A percentile compares a stretch with the other conserved stretches of the same genome.
These are phyloP conservation scores for Cardinalis cardinalis DNA, from an alignment of 2,113 vertebrate species.

Conservation along the genomic window DNA sequence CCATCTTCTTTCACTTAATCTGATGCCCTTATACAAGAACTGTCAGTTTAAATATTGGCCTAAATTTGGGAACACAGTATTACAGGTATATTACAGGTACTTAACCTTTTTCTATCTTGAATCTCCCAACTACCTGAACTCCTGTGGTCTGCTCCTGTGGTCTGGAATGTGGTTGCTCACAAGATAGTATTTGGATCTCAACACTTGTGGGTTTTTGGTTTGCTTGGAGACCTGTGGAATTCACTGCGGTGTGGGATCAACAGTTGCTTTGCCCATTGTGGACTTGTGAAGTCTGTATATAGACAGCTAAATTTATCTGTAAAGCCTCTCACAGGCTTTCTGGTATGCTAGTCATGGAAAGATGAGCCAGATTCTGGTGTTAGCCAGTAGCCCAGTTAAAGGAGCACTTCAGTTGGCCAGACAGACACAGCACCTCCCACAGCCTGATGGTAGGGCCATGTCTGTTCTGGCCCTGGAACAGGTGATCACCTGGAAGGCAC, in stretches of 20 bases:
- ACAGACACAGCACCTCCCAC: too few relatives aligned
- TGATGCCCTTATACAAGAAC: background rate
- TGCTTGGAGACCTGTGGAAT: background rate
- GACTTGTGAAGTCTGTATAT: background rate
- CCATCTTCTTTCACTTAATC: background rate
- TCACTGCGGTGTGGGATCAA: background rate
- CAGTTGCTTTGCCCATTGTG: background rate
- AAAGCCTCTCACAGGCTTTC: background rate
- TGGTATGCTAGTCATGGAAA: slow-evolving; percentile 13
- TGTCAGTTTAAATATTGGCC: background rate
- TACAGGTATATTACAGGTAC: background rate
- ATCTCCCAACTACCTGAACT: background rate
- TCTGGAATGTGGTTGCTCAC: background rate
- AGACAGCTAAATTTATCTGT: slow-evolving; percentile 44
- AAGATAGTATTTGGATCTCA: background rate
- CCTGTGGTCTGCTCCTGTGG: background rate
- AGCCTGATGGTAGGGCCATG: background rate
- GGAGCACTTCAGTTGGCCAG: background rate
- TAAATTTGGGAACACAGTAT: background rate
- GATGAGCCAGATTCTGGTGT: background rate
- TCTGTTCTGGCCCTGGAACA: background rate
- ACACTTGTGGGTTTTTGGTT: background rate
- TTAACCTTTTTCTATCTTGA: background rate
- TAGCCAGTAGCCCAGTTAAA: background rate
- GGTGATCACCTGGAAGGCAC: background rate